phyloP scores from a whole-genome alignment of 2,888 invertebrate genomes.

The Tenodera sinensis region DNA sequence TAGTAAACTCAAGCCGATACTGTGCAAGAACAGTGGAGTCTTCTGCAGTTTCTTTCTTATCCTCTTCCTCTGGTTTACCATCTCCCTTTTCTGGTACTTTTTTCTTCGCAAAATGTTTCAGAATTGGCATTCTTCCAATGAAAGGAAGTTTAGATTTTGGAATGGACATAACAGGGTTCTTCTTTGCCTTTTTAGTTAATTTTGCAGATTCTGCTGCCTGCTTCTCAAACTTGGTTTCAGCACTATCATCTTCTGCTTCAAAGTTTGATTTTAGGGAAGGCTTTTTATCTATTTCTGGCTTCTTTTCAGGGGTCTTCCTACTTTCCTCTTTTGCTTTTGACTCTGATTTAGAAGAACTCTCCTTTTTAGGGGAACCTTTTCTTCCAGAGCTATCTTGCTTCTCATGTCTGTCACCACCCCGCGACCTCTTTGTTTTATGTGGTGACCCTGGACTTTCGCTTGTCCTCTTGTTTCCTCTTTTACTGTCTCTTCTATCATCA shows the following conservation, averaged over 20 bases:
- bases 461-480: slow-evolving; percentile 27
- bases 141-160: slow-evolving; percentile 72
- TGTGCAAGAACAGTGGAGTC: slow-evolving; percentile 4
- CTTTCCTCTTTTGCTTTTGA: neutral
- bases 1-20: neutral
- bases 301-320: slow-evolving; percentile 3
- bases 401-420: neutral
- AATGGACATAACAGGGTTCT: slow-evolving; percentile 39
- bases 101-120: slow-evolving; percentile 52
- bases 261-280: neutral
- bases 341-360: neutral
- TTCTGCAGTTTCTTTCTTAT: slow-evolving; percentile 20
- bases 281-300: neutral
- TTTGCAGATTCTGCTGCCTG: slow-evolving; percentile 39
- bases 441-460: slow-evolving; percentile 32
- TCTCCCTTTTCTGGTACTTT: slow-evolving; percentile 42
- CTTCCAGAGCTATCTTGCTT: neutral
- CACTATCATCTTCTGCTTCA: slow-evolving; percentile 32
- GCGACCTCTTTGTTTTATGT: slow-evolving; percentile 23
- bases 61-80: neutral
- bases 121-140: slow-evolving; percentile 81
- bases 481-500: slow-evolving; percentile 42
- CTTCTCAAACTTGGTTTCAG: slow-evolving; percentile 43
- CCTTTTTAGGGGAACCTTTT: neutral
- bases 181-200: slow-evolving; percentile 37